phyloP scores from a whole-genome alignment of 2,888 invertebrate species.

The Bombyx huttoni region DNA sequence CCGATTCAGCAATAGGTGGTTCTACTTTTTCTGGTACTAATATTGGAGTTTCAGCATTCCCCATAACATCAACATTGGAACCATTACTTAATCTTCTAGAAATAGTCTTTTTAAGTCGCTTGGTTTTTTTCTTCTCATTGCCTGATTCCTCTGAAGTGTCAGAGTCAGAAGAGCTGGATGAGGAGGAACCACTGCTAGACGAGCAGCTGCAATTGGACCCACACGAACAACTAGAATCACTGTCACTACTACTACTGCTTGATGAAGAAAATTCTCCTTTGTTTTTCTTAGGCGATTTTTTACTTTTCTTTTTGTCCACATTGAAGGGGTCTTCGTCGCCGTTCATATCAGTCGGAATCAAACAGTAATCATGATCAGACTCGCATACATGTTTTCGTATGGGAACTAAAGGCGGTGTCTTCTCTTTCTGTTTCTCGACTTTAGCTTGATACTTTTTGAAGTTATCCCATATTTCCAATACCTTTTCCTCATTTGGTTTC shows the following conservation, averaged over 20 bases:
- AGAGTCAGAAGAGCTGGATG: constrained; percentile 72
- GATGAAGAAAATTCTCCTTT: constrained; percentile 75
- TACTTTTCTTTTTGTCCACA: constrained; percentile 59
- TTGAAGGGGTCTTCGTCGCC: constrained; percentile 55
- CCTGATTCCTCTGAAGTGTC: constrained; percentile 57
- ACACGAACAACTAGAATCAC: constrained; percentile 83
- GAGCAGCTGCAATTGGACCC: constrained; percentile 89
- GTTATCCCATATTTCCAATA: constrained; percentile 83
- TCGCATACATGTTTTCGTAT: constrained; percentile 72
- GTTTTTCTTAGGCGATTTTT: constrained; percentile 62
- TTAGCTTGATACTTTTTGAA: constrained; percentile 82
- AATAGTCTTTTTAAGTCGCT: constrained; percentile 44
- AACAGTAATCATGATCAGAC: constrained; percentile 85
- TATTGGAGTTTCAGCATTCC: constrained; percentile 59
- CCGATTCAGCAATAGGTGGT: constrained; percentile 81
- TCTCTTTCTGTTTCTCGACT: constrained; percentile 71
- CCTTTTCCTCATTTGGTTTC: constrained; percentile 71
- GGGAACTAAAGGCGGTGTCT: constrained; percentile 57
- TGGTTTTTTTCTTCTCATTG: constrained; percentile 55
- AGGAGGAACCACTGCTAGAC: constrained; percentile 78
- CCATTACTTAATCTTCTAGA: constrained; percentile 52
- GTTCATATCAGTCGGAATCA: constrained; percentile 59
- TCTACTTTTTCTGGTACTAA: constrained; percentile 67
- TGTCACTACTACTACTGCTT: constrained; percentile 83
- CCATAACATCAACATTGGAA: constrained; percentile 70